Evolutionary conservation across 1,140 invertebrate species (phyloP).

Genomic region (Scaptomyza hsui): DNA sequence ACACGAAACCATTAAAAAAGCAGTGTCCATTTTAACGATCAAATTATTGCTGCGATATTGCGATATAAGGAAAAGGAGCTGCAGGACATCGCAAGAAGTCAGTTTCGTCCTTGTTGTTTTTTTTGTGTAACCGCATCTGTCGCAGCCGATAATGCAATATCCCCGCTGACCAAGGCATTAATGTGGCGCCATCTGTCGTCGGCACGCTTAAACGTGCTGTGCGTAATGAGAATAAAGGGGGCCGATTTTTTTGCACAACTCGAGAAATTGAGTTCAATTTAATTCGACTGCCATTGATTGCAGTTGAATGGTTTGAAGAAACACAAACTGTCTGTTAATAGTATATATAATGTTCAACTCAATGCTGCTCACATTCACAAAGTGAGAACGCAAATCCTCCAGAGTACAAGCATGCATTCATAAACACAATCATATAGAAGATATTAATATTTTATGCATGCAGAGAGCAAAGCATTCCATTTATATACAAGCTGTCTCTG

Average conservation of each 20-base stretch:
- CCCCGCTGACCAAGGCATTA: slow-evolving; percentile 31
- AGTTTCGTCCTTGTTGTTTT: too few relatives aligned
- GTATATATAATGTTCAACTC: too few relatives aligned
- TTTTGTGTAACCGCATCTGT: slow-evolving; percentile 41
- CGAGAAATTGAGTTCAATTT: too few relatives aligned
- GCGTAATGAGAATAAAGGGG: slow-evolving; percentile 45
- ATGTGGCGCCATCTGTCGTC: slow-evolving; percentile 71
- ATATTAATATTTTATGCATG: slow-evolving; percentile 10
- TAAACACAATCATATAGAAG: slow-evolving; percentile 12
- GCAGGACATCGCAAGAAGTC: slow-evolving; percentile 23
- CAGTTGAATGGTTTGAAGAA: too few relatives aligned
- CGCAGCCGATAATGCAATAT: slow-evolving; percentile 50
- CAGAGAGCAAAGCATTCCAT: neutral
- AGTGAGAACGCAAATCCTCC: neutral
- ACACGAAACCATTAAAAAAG: slow-evolving; percentile 58
- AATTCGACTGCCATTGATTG: slow-evolving; percentile 3
- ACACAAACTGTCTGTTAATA: too few relatives aligned
- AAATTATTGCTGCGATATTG: slow-evolving; percentile 72
- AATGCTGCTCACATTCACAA: neutral
- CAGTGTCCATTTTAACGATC: slow-evolving; percentile 77
- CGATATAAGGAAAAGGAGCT: slow-evolving; percentile 35
- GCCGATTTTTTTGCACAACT: too few relatives aligned
- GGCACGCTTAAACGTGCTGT: slow-evolving; percentile 23
- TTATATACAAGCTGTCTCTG: too few relatives aligned
- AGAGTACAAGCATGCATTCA: neutral